Evolutionary conservation across 2,888 invertebrate genomes (phyloP).

Genomic region (Spodoptera exigua): DNA sequence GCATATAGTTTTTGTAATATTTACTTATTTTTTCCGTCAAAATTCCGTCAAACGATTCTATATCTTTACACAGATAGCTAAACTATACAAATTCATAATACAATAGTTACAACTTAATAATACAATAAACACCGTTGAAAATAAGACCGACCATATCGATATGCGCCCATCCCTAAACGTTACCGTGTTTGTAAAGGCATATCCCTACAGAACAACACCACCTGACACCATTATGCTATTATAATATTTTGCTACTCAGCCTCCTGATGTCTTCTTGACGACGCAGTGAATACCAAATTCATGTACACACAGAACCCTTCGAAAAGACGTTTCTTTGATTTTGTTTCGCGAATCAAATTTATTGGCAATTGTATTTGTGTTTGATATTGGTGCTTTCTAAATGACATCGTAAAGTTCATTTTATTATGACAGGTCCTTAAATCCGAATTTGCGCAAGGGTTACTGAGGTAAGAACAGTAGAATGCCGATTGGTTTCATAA

Average conservation of each 20-base stretch:
- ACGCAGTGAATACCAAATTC: slow-evolving; percentile 88
- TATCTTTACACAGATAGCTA: no score
- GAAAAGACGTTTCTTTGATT: slow-evolving; percentile 68
- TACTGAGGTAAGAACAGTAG: slow-evolving; percentile 5
- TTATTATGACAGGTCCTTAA: slow-evolving; percentile 58
- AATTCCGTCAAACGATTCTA: not conserved
- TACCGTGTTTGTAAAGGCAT: slow-evolving; percentile 61
- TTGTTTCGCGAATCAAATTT: slow-evolving; percentile 74
- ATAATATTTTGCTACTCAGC: slow-evolving; percentile 87
- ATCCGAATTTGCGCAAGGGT: slow-evolving; percentile 20
- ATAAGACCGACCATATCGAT: slow-evolving; percentile 26
- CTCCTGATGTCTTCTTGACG: slow-evolving; percentile 87
- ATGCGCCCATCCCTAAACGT: slow-evolving; percentile 56
- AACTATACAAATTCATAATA: no score
- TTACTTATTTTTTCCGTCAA: not conserved
- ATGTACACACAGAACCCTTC: slow-evolving; percentile 60
- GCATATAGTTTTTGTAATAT: no score
- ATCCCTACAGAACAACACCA: slow-evolving; percentile 78
- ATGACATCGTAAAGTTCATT: slow-evolving; percentile 70
- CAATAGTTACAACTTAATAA: no score
- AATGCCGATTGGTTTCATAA: slow-evolving; percentile 6
- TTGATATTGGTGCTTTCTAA: slow-evolving; percentile 68
- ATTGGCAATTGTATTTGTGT: slow-evolving; percentile 79
- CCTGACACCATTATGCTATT: slow-evolving; percentile 88
- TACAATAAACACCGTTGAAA: not conserved